Evolutionary conservation across 1,140 invertebrate genomes (phyloP), one percentile per base, ranked within the genome.

Genomic region (Oscheius sp.): DNA sequence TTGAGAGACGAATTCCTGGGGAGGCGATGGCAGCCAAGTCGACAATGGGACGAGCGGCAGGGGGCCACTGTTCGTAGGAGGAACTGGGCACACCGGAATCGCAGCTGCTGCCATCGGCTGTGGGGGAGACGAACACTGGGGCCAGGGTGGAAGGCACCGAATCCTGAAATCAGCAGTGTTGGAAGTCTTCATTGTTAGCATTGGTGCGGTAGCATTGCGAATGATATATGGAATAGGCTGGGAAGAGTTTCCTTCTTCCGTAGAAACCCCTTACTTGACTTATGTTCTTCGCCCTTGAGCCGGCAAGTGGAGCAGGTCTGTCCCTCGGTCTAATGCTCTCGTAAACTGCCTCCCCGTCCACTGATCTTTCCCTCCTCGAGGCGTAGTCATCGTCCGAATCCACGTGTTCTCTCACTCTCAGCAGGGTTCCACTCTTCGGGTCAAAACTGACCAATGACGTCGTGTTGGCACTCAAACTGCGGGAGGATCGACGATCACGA

Each of bases 401-500:
- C 3, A 29, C n/a, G 31, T 66, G 45, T 31, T 68, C 38, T n/a
- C 32, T 23, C 26, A 68, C 66, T 31, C 38, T 18, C 3, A 68
- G 18, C 13, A 42, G 46, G 63, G 45, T 59, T 7, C 32, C 32
- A 64, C 52, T 66, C 46, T 59, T 52, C n/a, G 52, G 52, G 34
- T 68, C 66, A 23, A 68, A 59, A 64, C 66, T 68, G 46, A 68
- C 45, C 28, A 68, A 31, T 10, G 58, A 68, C 3, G 63, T 65
- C 36, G 63, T 65, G n/a, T 65, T 65, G 13, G 36, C 36, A 31
- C 46, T 68, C 55, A n/a, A 65, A 20, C 58, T 64, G 15, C 13
- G 28, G 10, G 66, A 62, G 4, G 20, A 18, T 64, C 45, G 55
- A 63, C 61, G 15, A 36, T 31, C 15, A 18, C 13, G 28, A 3